A percentile compares a stretch with the other conserved stretches of the same genome.
Evolutionary conservation across 2,113 vertebrate genomes (phyloP).

Genomic region (Hemiscyllium ocellatum): DNA sequence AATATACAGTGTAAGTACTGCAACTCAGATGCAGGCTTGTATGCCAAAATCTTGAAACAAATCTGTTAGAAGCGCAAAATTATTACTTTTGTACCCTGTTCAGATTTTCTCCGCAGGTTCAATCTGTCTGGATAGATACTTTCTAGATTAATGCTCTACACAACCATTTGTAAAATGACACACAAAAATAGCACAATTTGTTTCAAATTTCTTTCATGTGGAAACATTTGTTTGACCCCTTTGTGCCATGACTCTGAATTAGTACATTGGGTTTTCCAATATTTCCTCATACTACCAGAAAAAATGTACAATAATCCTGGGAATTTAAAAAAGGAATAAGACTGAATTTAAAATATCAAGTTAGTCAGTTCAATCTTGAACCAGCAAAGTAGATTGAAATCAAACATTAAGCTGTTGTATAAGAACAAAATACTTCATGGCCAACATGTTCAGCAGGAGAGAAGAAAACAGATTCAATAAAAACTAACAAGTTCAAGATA

Average conservation of each 20-base stretch:
- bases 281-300: neutral
- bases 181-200: neutral
- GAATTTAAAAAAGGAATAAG: neutral
- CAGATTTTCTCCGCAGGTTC: neutral
- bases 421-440: neutral
- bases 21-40: neutral
- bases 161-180: neutral
- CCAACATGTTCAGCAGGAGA: neutral
- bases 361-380: neutral
- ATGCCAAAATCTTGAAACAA: neutral
- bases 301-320: neutral
- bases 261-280: neutral
- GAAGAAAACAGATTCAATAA: neutral
- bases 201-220: neutral
- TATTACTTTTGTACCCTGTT: neutral
- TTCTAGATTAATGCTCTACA: neutral
- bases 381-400: neutral
- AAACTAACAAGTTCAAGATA: neutral
- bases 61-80: neutral
- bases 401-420: neutral
- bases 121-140: neutral
- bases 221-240: neutral
- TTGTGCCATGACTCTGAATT: neutral
- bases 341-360: neutral
- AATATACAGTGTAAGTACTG: neutral